Evolutionary conservation across 2,888 invertebrate genomes (phyloP).

Genomic region (Rugalucina vietnamica): DNA sequence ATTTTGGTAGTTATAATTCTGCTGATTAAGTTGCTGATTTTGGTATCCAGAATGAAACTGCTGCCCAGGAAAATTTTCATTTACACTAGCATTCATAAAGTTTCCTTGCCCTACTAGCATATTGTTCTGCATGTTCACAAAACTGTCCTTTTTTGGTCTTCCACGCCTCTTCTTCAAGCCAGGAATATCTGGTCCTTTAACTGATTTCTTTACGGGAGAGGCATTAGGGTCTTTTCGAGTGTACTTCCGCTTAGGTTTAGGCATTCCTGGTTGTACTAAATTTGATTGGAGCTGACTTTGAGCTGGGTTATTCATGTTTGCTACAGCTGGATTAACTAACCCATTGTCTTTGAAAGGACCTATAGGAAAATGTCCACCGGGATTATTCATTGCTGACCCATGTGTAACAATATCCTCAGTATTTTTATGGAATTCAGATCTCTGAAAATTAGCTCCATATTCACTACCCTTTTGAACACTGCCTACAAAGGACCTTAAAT

Average conservation of each 20-base stretch:
- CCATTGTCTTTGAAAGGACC: background rate
- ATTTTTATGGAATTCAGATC: conserved; percentile 9
- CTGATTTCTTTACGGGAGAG: conserved; percentile 30
- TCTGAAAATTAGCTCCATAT: background rate
- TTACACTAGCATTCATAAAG: background rate
- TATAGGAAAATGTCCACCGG: background rate
- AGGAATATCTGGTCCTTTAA: conserved; percentile 27
- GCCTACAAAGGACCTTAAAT: conserved; percentile 57
- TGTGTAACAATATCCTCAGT: conserved; percentile 22
- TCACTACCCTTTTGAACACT: conserved; percentile 53
- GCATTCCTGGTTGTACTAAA: background rate
- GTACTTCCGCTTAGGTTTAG: conserved; percentile 3
- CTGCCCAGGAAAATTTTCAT: background rate
- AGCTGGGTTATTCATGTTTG: background rate
- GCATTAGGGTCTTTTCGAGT: background rate
- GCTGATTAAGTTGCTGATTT: conserved; percentile 23
- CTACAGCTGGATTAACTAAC: background rate
- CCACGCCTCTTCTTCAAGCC: conserved; percentile 35
- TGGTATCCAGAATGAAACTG: background rate
- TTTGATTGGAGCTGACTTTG: background rate
- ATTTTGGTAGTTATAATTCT: background rate
- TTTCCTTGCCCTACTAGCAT: background rate
- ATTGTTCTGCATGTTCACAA: background rate
- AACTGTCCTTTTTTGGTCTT: conserved; percentile 40
- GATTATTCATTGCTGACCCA: background rate